phyloP scores from a whole-genome alignment of 1,140 invertebrate species.

The Zaprionus gabonicus region DNA sequence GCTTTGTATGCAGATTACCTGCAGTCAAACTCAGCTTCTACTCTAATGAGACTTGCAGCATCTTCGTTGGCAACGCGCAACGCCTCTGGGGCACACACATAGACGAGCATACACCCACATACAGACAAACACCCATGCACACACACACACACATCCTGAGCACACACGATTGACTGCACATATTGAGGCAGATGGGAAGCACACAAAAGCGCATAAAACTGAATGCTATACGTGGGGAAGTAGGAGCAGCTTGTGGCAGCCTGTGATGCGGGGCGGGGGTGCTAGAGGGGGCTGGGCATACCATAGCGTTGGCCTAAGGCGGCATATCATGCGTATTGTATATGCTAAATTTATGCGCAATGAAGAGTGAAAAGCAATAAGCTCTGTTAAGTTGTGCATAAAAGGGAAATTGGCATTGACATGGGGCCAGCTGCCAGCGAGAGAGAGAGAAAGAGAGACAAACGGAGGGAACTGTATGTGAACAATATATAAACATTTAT shows the following conservation, averaged over 20 bases:
- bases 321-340: slow-evolving; percentile 58
- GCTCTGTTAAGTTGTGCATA: slow-evolving; percentile 79
- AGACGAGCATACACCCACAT: slow-evolving; percentile 12
- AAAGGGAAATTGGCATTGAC: slow-evolving; percentile 77
- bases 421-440: slow-evolving; percentile 34
- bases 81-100: slow-evolving; percentile 7
- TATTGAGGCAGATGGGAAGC: slow-evolving; percentile 23
- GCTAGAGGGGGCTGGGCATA: background rate
- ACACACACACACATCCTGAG: background rate
- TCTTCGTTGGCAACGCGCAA: slow-evolving; percentile 12
- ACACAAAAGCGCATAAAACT: slow-evolving; percentile 57
- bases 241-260: background rate
- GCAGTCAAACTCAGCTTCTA: slow-evolving; percentile 32
- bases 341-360: slow-evolving; percentile 78
- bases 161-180: slow-evolving; percentile 53
- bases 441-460: background rate
- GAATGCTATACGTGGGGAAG: background rate
- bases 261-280: background rate
- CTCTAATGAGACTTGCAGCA: slow-evolving; percentile 65
- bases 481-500: slow-evolving; percentile 44
- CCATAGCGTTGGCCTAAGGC: slow-evolving; percentile 16
- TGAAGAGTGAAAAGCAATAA: slow-evolving; percentile 81
- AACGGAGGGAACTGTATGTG: background rate
- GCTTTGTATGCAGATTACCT: slow-evolving; percentile 77
- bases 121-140: background rate